phyloP scores from a whole-genome alignment of 2,888 invertebrate genomes.

The Erebia epiphron region DNA sequence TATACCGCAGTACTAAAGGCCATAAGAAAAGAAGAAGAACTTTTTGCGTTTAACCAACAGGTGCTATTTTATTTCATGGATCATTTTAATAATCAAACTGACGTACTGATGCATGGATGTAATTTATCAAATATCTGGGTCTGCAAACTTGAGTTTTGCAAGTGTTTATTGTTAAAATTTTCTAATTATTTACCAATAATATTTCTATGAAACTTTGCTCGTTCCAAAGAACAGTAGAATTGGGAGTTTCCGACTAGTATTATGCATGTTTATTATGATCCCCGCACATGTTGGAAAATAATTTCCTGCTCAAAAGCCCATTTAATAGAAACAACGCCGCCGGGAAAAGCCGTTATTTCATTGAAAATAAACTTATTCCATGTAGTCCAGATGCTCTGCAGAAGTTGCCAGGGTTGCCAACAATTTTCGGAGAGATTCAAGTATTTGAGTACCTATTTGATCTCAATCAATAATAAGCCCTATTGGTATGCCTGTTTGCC shows the following conservation, averaged over 20 bases:
- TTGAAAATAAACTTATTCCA: slow-evolving; percentile 58
- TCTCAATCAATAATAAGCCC: no score
- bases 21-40: no score
- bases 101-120: no score
- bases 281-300: slow-evolving; percentile 14
- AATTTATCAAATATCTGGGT: no score
- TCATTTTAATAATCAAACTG: background rate
- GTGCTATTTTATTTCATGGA: no score
- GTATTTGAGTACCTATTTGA: background rate
- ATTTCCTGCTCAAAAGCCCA: slow-evolving; percentile 30
- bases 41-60: slow-evolving; percentile 2
- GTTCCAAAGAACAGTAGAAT: background rate
- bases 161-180: no score
- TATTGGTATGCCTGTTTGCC: background rate
- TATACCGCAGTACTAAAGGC: no score
- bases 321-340: slow-evolving; percentile 41
- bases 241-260: background rate
- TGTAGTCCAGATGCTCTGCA: slow-evolving; percentile 55
- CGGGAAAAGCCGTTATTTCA: slow-evolving; percentile 54
- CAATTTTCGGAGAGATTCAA: background rate
- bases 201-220: background rate
- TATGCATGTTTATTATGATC: slow-evolving; percentile 3
- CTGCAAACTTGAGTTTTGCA: no score
- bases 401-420: slow-evolving; percentile 44
- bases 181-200: background rate